Evolutionary conservation across 2,113 vertebrate genomes (phyloP).

Genomic region (Hippoglossus stenolepis): DNA sequence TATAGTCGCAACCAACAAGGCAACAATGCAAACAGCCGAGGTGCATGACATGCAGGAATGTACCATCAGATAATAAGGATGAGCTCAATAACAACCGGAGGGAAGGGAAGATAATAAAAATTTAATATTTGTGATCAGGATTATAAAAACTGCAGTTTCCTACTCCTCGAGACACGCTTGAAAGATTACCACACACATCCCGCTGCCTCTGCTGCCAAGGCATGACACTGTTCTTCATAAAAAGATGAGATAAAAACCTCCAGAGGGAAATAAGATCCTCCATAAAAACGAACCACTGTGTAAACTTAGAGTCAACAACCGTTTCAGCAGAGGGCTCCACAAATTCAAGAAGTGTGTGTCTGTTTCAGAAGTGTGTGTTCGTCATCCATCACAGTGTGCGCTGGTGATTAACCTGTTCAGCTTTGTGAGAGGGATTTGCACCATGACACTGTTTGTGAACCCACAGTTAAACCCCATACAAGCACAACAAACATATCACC

Average conservation of each 20-base stretch:
- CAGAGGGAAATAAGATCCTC: no score
- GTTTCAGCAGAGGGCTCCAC: slow-evolving; percentile 37
- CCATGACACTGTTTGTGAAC: slow-evolving; percentile 64
- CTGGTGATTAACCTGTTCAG: slow-evolving; percentile 63
- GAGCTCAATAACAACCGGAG: slow-evolving; percentile 16
- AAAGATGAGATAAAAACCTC: slow-evolving; percentile 4
- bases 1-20: slow-evolving; percentile 70
- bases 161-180: not conserved
- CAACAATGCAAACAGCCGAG: slow-evolving; percentile 72
- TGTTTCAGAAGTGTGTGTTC: slow-evolving; percentile 10
- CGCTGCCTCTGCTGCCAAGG: not conserved
- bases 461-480: slow-evolving; percentile 46
- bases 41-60: slow-evolving; percentile 71
- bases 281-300: no score
- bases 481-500: slow-evolving; percentile 32
- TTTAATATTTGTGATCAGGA: not conserved
- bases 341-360: not conserved
- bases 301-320: not conserved
- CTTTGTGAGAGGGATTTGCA: slow-evolving; percentile 65
- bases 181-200: not conserved
- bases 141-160: not conserved
- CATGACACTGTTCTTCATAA: not conserved
- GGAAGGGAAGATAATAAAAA: slow-evolving; percentile 3
- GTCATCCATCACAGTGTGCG: slow-evolving; percentile 55
- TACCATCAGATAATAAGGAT: slow-evolving; percentile 56